Base-by-base conservation (phyloP, 2,888 invertebrate species). In the Boloria selene region DNA sequence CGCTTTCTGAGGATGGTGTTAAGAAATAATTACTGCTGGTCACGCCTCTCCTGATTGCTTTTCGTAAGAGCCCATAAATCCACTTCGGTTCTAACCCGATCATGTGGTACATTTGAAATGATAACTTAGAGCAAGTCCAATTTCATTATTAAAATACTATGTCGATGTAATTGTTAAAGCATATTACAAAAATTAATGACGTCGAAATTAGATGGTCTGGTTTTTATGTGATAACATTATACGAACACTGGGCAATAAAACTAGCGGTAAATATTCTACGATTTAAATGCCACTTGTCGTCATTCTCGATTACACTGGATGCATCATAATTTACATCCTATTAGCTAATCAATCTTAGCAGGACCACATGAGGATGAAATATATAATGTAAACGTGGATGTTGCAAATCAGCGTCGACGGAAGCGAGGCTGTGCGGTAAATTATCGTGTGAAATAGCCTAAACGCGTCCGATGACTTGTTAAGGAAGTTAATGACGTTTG, bases 1-100 rank as follows among this genome's bases (percentile, higher is more conserved):
- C 67, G 74, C 77, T 67, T 77, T 76, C 79, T 82, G 83, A 84
- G 81, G 84, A 86, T 87, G 86, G 87, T 86, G 89, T 89, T 89
- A 91, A 86, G 88, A 90, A 92, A 90, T 92, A 90, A 92, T 92
- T 88, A 91, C 85, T 74, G 74, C 77, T 66, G 77, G 86, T 82
- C 83, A 85, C 91, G 89, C 91, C 91, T 81, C 78, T 74, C 75
- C 80, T 87, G 90, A 91, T 92, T 91, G 90, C 81, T 87, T 91
- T 91, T 88, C 82, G 88, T 85, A 88, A 89, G 78, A 73, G 75
- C 72, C 78, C 84, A 80, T 91, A 91, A 91, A 90, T 91, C 82
- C 83, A 77, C 71, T 81, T 83, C 74, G 82, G 83, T 82, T 80
- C 79, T 79, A 74, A 78, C 72, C 72, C 72, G 82, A 51, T 16